These are phyloP conservation scores for Campopleginae sp. DNA, from an alignment of 2,888 invertebrate genomes.

Conservation along the genomic window DNA sequence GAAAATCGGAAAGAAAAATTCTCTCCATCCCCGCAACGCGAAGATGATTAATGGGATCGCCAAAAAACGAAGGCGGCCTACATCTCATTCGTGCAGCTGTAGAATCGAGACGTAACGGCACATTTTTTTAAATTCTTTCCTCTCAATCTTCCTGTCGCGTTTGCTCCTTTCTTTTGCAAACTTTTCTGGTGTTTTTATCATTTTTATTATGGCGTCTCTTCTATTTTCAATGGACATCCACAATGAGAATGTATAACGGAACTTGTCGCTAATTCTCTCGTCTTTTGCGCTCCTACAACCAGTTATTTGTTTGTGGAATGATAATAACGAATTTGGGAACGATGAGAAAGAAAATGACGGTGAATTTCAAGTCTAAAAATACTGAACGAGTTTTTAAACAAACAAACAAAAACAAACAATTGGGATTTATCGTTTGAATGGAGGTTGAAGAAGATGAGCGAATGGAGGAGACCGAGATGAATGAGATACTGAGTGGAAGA, in stretches of 20 bases:
- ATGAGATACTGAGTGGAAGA: background rate
- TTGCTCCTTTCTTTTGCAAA: slow-evolving; percentile 21
- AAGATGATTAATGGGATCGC: slow-evolving; percentile 26
- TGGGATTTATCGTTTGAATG: background rate
- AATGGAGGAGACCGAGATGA: background rate
- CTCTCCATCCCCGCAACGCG: background rate
- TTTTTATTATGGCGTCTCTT: background rate
- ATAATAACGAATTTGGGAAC: background rate
- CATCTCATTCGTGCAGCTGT: background rate
- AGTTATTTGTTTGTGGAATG: background rate
- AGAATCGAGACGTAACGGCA: slow-evolving; percentile 12
- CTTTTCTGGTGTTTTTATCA: background rate
- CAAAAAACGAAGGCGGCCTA: slow-evolving; percentile 46
- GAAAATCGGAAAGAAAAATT: background rate
- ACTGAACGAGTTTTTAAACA: background rate
- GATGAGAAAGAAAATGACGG: background rate
- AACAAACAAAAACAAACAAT: background rate
- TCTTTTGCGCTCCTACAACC: background rate
- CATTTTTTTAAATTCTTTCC: slow-evolving; percentile 22
- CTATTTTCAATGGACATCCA: slow-evolving; percentile 9
- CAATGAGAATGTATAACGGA: slow-evolving; percentile 51
- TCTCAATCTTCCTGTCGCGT: background rate
- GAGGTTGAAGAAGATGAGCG: background rate
- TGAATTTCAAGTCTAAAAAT: slow-evolving; percentile 7
- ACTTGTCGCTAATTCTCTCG: slow-evolving; percentile 26